A percentile compares a stretch with the other conserved stretches of the same genome.
phyloP scores from a whole-genome alignment of 2,888 invertebrate species.

The Nyleta sp. region DNA sequence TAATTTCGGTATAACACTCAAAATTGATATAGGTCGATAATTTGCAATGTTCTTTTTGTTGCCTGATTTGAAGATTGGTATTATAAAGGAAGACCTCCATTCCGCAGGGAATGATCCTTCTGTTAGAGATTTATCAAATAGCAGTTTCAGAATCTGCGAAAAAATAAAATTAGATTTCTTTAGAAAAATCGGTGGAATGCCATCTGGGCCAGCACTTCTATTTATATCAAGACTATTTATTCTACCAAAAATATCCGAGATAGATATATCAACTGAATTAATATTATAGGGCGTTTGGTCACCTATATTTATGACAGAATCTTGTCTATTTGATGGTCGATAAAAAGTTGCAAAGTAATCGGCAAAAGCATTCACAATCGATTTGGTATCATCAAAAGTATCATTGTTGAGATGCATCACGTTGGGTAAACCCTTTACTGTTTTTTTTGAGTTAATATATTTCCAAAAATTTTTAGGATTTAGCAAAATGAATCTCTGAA shows the following conservation, averaged over 20 bases:
- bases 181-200: slow-evolving; percentile 5
- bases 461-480: slow-evolving; percentile 7
- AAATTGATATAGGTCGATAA: slow-evolving; percentile 19
- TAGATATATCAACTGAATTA: neutral
- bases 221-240: neutral
- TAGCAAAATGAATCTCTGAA: neutral
- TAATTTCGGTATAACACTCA: slow-evolving; percentile 8
- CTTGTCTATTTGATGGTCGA: neutral
- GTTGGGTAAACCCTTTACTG: neutral
- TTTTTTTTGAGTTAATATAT: slow-evolving; percentile 8
- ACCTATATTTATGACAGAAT: neutral
- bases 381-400: neutral
- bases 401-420: neutral
- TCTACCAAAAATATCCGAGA: neutral
- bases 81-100: slow-evolving; percentile 16
- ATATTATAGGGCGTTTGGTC: neutral
- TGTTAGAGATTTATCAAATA: slow-evolving; percentile 10
- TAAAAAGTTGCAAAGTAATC: slow-evolving; percentile 1
- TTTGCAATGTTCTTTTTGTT: slow-evolving; percentile 5
- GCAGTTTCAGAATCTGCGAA: neutral
- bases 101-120: neutral
- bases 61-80: slow-evolving; percentile 12
- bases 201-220: slow-evolving; percentile 1
- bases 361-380: slow-evolving; percentile 1
- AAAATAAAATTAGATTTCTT: slow-evolving; percentile 1